A percentile compares a stretch with the other conserved stretches of the same genome.
phyloP scores from a whole-genome alignment of 2,113 vertebrate genomes.

The Atrichornis clamosus region DNA sequence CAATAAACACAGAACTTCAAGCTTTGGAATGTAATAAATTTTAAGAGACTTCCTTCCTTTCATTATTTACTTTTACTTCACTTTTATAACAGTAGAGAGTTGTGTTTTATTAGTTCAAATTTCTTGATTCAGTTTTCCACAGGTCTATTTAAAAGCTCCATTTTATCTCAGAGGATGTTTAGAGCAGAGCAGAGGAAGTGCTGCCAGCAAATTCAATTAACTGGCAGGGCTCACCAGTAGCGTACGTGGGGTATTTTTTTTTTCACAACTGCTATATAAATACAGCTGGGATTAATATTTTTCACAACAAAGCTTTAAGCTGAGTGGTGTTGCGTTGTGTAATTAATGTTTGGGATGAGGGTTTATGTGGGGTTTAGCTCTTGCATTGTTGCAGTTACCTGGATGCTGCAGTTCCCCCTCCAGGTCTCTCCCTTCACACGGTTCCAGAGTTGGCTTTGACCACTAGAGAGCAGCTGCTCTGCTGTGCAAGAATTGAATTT shows the following conservation, averaged over 20 bases:
- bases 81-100: slow-evolving; percentile 81
- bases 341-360: slow-evolving; percentile 67
- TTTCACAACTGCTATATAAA: slow-evolving; percentile 77
- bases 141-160: slow-evolving; percentile 78
- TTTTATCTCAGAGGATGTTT: slow-evolving; percentile 80
- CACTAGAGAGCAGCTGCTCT: slow-evolving; percentile 80
- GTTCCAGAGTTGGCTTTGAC: slow-evolving; percentile 76
- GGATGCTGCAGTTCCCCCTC: slow-evolving; percentile 65
- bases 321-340: slow-evolving; percentile 54
- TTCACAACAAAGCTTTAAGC: slow-evolving; percentile 72
- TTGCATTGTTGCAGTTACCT: slow-evolving; percentile 56
- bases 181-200: slow-evolving; percentile 74
- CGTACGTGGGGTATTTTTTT: slow-evolving; percentile 62
- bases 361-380: slow-evolving; percentile 53
- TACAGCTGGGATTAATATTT: slow-evolving; percentile 81
- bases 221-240: slow-evolving; percentile 73
- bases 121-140: slow-evolving; percentile 80
- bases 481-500: slow-evolving; percentile 78
- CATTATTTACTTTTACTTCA: slow-evolving; percentile 86
- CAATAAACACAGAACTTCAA: slow-evolving; percentile 81
- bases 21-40: slow-evolving; percentile 92
- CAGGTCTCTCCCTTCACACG: slow-evolving; percentile 67
- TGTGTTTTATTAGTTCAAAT: slow-evolving; percentile 85
- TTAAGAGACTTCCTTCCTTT: slow-evolving; percentile 90
- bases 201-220: slow-evolving; percentile 81